Evolutionary conservation across 2,797 vertebrate genomes (phyloP).

Genomic region (Ficedula albicollis): DNA sequence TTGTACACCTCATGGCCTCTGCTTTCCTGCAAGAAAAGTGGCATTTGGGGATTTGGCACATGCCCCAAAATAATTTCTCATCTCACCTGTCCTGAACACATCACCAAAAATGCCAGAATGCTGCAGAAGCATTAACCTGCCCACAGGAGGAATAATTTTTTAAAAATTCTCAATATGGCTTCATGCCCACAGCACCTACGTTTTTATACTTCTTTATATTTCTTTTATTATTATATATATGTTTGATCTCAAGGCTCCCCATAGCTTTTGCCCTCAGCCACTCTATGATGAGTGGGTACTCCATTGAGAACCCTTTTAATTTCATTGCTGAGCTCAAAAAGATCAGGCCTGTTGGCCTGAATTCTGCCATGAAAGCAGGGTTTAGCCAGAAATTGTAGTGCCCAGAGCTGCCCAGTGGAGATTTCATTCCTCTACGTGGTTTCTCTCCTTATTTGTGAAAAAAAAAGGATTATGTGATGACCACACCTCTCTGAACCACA

Average conservation of each 20-base stretch:
- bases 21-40: neutral
- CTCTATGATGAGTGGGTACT: neutral
- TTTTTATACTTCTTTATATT: neutral
- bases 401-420: neutral
- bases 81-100: neutral
- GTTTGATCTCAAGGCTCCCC: neutral
- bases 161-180: accelerated
- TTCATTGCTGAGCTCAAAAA: neutral
- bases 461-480: neutral
- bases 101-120: neutral
- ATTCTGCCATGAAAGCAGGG: neutral
- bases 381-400: neutral
- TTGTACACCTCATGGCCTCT: neutral
- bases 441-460: neutral
- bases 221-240: too few species aligned
- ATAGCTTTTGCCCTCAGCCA: neutral
- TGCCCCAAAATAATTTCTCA: neutral
- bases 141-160: neutral
- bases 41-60: neutral
- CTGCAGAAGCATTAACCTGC: neutral
- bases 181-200: neutral
- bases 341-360: neutral
- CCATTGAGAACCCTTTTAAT: neutral
- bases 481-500: too few species aligned
- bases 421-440: accelerated